A percentile compares a stretch with the other conserved stretches of the same genome.
Evolutionary conservation across 2,797 vertebrate genomes (phyloP).

Genomic region (Muscicapa comitata): DNA sequence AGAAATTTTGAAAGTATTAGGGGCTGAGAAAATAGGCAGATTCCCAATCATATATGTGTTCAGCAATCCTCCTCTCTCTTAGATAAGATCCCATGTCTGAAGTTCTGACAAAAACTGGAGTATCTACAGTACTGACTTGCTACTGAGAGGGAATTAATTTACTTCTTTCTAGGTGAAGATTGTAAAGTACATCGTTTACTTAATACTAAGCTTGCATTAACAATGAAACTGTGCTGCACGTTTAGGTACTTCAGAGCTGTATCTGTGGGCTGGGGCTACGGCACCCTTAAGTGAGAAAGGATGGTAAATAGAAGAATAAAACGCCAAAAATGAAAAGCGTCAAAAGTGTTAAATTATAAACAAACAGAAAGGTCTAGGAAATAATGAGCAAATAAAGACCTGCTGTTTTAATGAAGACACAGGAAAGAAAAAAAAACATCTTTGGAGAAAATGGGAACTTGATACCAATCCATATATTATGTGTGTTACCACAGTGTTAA

Average conservation of each 20-base stretch:
- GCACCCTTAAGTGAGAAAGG: background rate
- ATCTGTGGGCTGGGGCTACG: fast-evolving
- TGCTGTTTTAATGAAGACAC: background rate
- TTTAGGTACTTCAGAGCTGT: background rate
- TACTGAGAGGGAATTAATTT: background rate
- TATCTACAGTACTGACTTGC: background rate
- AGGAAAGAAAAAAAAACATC: background rate
- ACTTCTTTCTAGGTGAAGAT: background rate
- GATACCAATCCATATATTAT: background rate
- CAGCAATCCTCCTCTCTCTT: background rate
- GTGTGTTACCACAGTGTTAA: background rate
- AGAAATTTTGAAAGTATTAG: background rate
- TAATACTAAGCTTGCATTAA: background rate
- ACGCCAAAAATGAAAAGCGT: background rate
- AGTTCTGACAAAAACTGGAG: background rate
- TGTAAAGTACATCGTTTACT: background rate
- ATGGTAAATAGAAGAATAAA: background rate
- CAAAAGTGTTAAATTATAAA: background rate
- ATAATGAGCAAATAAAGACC: background rate
- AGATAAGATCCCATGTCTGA: background rate
- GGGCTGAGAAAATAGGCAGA: background rate
- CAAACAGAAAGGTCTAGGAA: background rate
- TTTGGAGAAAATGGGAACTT: background rate
- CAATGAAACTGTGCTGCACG: background rate
- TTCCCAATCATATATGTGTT: background rate